Conservation (phyloP, 2,888 invertebrate species). For the Argyra leucocephala region DNA sequence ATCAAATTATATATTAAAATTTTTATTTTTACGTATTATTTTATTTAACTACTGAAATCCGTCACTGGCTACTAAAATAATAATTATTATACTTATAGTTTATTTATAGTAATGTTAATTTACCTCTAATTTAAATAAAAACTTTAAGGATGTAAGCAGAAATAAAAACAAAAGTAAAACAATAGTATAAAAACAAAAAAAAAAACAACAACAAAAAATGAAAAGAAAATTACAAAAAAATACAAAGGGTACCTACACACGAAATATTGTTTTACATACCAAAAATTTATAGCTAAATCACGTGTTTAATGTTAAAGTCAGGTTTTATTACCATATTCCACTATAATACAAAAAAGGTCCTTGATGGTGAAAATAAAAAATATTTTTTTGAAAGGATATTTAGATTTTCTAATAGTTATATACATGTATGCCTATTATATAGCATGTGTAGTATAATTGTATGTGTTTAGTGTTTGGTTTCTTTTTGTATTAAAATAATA, state of each 20-base stretch:
- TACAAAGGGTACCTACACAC: constrained; percentile 1
- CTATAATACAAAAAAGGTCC: neutral
- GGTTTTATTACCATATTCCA: neutral
- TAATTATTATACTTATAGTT: too few relatives aligned
- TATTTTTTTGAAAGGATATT: neutral
- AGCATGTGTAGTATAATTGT: neutral
- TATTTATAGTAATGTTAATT: neutral
- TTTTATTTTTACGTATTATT: too few relatives aligned
- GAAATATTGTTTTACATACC: constrained; percentile 6
- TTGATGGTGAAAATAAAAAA: neutral
- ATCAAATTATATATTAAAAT: too few relatives aligned
- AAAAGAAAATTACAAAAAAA: neutral
- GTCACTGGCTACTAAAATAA: too few relatives aligned
- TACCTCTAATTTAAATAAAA: neutral
- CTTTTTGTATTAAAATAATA: neutral
- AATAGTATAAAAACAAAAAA: too few relatives aligned
- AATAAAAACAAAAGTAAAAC: neutral
- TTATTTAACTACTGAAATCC: too few relatives aligned
- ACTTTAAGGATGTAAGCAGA: neutral
- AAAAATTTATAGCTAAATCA: constrained; percentile 2
- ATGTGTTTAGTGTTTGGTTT: too few relatives aligned
- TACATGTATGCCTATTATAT: neutral
- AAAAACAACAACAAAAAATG: neutral
- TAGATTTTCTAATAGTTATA: neutral
- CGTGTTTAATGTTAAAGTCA: constrained; percentile 6